A percentile compares a stretch with the other conserved stretches of the same genome.
These are phyloP conservation scores for Pipistrellus pygmaeus DNA, from an alignment of 2,797 vertebrate species.

Conservation along the genomic window DNA sequence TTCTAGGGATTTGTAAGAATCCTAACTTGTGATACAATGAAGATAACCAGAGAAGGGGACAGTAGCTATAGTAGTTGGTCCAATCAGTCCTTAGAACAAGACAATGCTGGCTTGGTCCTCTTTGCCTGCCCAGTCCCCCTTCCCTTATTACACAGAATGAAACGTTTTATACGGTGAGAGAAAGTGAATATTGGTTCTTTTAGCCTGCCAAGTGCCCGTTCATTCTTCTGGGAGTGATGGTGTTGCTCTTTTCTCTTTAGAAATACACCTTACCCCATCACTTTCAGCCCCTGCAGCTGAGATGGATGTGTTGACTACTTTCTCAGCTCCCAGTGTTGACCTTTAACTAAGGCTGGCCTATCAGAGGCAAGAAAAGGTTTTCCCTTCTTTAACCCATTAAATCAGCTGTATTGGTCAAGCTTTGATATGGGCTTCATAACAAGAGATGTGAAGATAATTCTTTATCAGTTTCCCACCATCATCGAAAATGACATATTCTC, in stretches of 20 bases:
- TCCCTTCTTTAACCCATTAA: not conserved
- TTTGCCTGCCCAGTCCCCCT: not conserved
- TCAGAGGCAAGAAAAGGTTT: not conserved
- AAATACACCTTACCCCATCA: not conserved
- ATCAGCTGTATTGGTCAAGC: no score
- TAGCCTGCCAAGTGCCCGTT: not conserved
- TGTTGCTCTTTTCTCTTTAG: not conserved
- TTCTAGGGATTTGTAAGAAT: slow-evolving; percentile 20
- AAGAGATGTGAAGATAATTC: not conserved
- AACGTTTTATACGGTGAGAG: not conserved
- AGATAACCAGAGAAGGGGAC: not conserved
- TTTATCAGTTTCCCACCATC: not conserved
- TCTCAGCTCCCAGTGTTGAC: not conserved
- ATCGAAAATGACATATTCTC: not conserved
- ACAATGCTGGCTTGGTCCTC: not conserved
- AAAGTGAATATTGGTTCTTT: not conserved
- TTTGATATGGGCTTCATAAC: not conserved
- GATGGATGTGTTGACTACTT: not conserved
- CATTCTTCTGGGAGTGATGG: not conserved
- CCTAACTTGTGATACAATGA: not conserved
- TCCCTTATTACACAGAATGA: not conserved
- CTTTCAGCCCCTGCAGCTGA: not conserved
- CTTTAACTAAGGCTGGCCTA: not conserved
- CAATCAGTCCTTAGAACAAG: not conserved
- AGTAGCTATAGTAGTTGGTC: not conserved